Evolutionary conservation across 2,888 invertebrate species (phyloP), one percentile per base, ranked within the genome.

Genomic region (Zaprionus bogoriensis): DNA sequence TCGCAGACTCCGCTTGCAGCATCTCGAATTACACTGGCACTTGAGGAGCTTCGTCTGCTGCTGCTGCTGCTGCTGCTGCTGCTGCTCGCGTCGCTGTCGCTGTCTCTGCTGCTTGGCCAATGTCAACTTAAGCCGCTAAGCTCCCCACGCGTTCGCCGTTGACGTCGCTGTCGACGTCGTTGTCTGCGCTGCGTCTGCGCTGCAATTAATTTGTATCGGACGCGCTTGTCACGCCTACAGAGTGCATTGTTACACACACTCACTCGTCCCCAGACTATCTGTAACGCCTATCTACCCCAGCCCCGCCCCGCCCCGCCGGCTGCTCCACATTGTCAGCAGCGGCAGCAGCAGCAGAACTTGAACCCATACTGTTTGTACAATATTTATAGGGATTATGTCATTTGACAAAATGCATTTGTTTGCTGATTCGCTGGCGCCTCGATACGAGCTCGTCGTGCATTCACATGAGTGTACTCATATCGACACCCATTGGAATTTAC

Each of bases 381-480:
- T 81, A 77, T 80, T 77, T 69, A 72, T 81, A 54, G 68, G 72
- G 75, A 77, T 81, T 81, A 77, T 77, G 78, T 77, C 77, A 77
- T 69, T 72, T 68, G 72, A 68, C 69, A 72, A 68, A 62, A 59
- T 63, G 63, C 78, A 72, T 68, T 75, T 77, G 61, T 63, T 66
- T 65, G 78, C 66, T 66, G 62, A 55, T 60, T 65, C 46, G 38
- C 47, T 47, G 64, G 58, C 64, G 64, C 64, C 64, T 57, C 12
- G 41, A 30, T 19, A 57, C 20, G 41, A 2, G 20, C 6, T 19
- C 20, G 10, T 39, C 6, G 19, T 46, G 20, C 19, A 9, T 41
- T 20, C 20, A 12, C 20, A 20, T 41, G 41, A 20, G 20, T 41
- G 41, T 41, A 22, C 22, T n/a, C 20, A 22, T 22, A 28, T 14